Base-by-base conservation (phyloP, 2,113 vertebrate genomes). In the Columba janthina region DNA sequence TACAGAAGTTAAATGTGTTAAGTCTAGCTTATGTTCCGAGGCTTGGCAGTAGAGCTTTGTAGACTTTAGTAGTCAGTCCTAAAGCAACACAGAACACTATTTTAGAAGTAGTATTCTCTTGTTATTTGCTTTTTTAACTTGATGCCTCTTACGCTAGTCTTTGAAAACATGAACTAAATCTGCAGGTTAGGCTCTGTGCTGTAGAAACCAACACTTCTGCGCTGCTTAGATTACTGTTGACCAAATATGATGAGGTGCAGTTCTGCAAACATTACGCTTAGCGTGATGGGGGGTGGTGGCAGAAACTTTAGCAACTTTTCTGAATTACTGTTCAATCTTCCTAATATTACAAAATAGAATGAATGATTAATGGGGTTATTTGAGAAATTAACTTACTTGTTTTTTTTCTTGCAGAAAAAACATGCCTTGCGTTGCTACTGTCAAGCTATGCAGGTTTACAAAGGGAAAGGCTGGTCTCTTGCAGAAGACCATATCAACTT, bases 401-500 rank as follows among this genome's bases (percentile, higher is more conserved):
- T 36, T 95, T 88, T 95, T 88, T 95, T 88, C 44, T 85, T 97
- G 29, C 92, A 99, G 99, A 99, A 98, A 85, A 99, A 98, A 57
- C 99, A 99, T 32, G 99, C 99, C 12, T 97, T 99, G 90, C 98
- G 99, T 50, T 99, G 99, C 96, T 99, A 99, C 97, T 99, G 98
- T 96, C 99, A 99, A 97, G 99, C 99, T 82, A 99, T 99, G 99
- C 99, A 99, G 97, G 99, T 99, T 85, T 99, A 99, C 96, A 99
- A 99, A 96, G 99, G 98, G 31, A 98, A 99, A 88, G 99, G 99
- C 85, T 99, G 99, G 99, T 99, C 99, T 87, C 97, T 99, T 64
- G 99, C 99, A 32, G 99, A 99, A 92, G 99, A 99, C 95, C 99
- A 99, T 73, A 99, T 99, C 94, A 99, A 99, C 97, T 99, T 99